Conservation (phyloP, 2,113 vertebrate genomes). For the Thalassoma bifasciatum region DNA sequence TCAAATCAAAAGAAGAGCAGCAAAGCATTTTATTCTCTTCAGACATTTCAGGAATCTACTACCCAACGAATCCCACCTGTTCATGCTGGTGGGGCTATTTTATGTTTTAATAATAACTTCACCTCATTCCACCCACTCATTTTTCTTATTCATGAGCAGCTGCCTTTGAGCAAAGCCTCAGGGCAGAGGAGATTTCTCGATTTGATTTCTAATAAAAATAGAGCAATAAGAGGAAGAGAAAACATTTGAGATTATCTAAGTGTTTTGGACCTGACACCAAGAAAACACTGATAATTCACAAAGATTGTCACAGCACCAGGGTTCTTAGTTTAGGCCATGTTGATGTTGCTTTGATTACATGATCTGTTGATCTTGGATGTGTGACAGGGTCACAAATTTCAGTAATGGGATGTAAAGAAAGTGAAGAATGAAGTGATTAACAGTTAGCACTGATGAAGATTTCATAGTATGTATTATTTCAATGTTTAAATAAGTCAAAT, state of each 20-base stretch:
- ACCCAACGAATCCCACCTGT: not conserved
- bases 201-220: conserved; percentile 40
- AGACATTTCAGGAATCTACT: not conserved
- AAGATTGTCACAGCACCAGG: not conserved
- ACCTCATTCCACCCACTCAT: conserved; percentile 6
- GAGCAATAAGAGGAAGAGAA: not conserved
- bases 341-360: conserved; percentile 3
- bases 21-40: not conserved
- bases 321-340: conserved; percentile 25
- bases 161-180: conserved; percentile 50
- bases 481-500: not conserved
- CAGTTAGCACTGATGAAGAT: too few species aligned
- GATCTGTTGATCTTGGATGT: not conserved
- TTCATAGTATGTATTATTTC: not conserved
- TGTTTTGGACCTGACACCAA: too few species aligned
- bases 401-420: not conserved
- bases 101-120: conserved; percentile 21
- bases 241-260: too few species aligned
- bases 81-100: conserved; percentile 12
- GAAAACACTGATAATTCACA: not conserved
- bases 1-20: not conserved
- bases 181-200: conserved; percentile 23
- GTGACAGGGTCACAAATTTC: conserved; percentile 10
- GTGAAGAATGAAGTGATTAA: not conserved
- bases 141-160: conserved; percentile 7